Evolutionary conservation across 2,113 vertebrate genomes (phyloP), one percentile per base, ranked within the genome.

Genomic region (Verasper variegatus): DNA sequence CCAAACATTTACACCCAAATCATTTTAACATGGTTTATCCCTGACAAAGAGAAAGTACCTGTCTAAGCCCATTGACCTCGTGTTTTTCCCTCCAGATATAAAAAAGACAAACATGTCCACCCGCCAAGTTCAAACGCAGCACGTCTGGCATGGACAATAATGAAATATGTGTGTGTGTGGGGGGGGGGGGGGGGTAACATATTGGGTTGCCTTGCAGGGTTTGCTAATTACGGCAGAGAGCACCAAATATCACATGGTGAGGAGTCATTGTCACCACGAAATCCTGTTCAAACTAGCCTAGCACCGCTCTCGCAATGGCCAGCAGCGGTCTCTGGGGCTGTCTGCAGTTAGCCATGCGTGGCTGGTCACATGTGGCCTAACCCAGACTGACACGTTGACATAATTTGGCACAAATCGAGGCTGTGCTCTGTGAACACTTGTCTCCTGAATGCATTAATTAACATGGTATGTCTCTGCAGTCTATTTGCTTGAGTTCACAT

Each of bases 381-480:
- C 80, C 83, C 74, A 85, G 82, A 86, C 86, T 87, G 89, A 93
- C 91, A 92, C 80, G 67, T 82, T 91, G 88, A 92, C 86, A 91
- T 91, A 57, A 92, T 90, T 92, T 91, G 80, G 84, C 71, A 79
- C 85, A 87, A 84, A 90, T 90, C 74, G 88, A 78, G 79, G 68
- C 79, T 81, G 83, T 66, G 82, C 59, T 72, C 83, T 82, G 45
- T 72, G 86, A 88, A 80, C 67, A 31, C 77, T 81, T 74, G 73
- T 86, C 78, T 81, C 74, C 74, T 61, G 68, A 64, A 81, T 76
- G 83, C 77, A 77, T 71, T 88, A 79, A 87, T 76, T 68, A 60
- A 79, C 40, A 52, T 57, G 81, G 71, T 57, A 77, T 68, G 82
- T 66, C 51, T 87, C 86, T 90, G 42, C 65, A 71, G 74, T 58